A percentile compares a stretch with the other conserved stretches of the same genome.
These are phyloP conservation scores for Teleogryllus occipitalis DNA, from an alignment of 1,140 invertebrate genomes.

Conservation along the genomic window DNA sequence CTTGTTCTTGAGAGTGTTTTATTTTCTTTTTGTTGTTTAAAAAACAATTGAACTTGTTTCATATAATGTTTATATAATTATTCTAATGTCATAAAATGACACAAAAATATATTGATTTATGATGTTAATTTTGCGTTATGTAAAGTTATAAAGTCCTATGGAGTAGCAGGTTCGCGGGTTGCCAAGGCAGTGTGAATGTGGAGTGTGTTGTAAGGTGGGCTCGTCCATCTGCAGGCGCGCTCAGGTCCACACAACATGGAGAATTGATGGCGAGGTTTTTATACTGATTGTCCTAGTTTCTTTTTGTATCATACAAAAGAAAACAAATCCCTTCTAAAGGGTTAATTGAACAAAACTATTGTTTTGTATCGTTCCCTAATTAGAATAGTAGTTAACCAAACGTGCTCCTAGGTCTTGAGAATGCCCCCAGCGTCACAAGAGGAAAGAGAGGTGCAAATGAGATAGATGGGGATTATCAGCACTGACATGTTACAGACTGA, in stretches of 20 bases:
- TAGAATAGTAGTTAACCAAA: constrained; percentile 19
- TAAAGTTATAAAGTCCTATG: constrained; percentile 12
- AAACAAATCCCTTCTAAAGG: constrained; percentile 22
- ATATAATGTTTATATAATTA: constrained; percentile 20
- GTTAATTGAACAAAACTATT: constrained; percentile 21
- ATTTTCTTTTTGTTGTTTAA: constrained; percentile 15
- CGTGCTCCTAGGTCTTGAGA: constrained; percentile 15
- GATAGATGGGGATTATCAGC: constrained; percentile 22
- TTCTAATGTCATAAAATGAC: constrained; percentile 22
- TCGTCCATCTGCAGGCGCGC: background rate
- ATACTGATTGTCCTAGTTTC: constrained; percentile 25
- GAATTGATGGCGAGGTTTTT: constrained; percentile 23
- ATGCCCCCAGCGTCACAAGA: constrained; percentile 5
- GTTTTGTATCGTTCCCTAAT: constrained; percentile 25
- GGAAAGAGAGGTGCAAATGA: constrained; percentile 22
- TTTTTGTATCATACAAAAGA: constrained; percentile 25
- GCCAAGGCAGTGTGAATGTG: constrained; percentile 13
- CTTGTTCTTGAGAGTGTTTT: constrained; percentile 12
- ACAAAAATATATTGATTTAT: constrained; percentile 22
- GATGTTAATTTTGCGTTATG: constrained; percentile 15
- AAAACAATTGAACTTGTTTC: constrained; percentile 21
- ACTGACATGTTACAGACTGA: constrained; percentile 25
- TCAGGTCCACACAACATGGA: constrained; percentile 12
- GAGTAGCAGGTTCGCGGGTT: constrained; percentile 7
- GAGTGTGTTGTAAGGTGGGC: constrained; percentile 9